Conservation (phyloP, 2,113 vertebrate species). For the Zosterops hypoxanthus region DNA sequence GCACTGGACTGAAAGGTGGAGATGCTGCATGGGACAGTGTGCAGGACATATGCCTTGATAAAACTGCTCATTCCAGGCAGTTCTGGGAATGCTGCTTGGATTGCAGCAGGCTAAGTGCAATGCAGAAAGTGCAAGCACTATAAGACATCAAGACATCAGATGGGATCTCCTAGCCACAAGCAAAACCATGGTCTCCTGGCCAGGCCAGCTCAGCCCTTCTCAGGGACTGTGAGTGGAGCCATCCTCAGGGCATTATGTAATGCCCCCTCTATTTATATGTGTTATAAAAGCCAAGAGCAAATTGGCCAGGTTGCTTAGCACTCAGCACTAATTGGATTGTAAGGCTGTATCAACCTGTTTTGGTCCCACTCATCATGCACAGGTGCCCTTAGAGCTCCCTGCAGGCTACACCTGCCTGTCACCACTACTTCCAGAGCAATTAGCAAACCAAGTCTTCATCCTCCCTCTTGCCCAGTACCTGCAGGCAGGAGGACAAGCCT, state of each 20-base stretch:
- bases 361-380: background rate
- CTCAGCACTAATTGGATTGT: background rate
- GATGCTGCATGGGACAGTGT: background rate
- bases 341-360: background rate
- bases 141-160: background rate
- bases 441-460: background rate
- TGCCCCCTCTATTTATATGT: background rate
- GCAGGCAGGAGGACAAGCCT: background rate
- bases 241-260: background rate
- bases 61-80: rapidly evolving
- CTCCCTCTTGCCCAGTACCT: background rate
- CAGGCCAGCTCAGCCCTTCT: background rate
- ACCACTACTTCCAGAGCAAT: background rate
- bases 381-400: background rate
- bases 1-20: rapidly evolving
- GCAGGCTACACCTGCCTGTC: background rate
- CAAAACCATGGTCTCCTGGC: background rate
- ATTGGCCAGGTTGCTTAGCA: background rate
- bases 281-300: background rate
- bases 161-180: rapidly evolving
- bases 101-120: background rate
- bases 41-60: background rate
- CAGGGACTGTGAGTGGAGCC: rapidly evolving
- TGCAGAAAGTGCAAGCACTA: background rate
- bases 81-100: background rate